These are phyloP conservation scores for Dyspetes luteomarginatus DNA, from an alignment of 2,888 invertebrate genomes.

Conservation along the genomic window DNA sequence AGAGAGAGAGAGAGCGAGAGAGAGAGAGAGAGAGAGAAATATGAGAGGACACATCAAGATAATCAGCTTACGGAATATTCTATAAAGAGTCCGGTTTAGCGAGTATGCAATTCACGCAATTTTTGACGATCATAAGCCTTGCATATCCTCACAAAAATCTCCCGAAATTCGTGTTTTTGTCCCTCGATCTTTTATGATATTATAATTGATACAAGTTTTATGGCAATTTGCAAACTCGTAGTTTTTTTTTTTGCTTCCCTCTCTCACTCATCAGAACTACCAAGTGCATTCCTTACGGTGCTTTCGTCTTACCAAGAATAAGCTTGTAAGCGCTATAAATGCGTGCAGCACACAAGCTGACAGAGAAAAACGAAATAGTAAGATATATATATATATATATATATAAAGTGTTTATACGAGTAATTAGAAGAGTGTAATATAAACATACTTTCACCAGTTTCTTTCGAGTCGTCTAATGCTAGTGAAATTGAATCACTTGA, in stretches of 20 bases:
- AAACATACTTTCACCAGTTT: conserved; percentile 53
- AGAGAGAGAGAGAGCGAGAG: neutral
- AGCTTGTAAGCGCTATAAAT: conserved; percentile 47
- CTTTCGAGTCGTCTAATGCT: conserved; percentile 16
- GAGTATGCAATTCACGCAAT: conserved; percentile 55
- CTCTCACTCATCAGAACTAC: conserved; percentile 46
- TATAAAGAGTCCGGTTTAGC: conserved; percentile 49
- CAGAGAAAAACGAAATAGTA: conserved; percentile 10
- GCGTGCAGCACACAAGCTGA: conserved; percentile 19
- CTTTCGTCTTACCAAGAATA: conserved; percentile 54
- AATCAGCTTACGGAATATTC: conserved; percentile 34
- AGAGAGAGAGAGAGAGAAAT: neutral
- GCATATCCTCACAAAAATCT: conserved; percentile 21
- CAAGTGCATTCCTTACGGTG: conserved; percentile 64
- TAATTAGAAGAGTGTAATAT: conserved; percentile 35
- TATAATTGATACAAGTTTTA: conserved; percentile 52
- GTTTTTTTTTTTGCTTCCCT: conserved; percentile 23
- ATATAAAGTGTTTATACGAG: too few relatives aligned
- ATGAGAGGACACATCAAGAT: conserved; percentile 13
- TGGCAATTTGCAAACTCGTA: conserved; percentile 44
- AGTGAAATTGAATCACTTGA: conserved; percentile 37
- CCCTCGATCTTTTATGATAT: neutral
- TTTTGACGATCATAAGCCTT: conserved; percentile 33
- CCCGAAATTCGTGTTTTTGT: conserved; percentile 5
- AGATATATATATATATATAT: neutral